Base-by-base conservation (phyloP, 1,140 invertebrate species). In the Adelges cooleyi region DNA sequence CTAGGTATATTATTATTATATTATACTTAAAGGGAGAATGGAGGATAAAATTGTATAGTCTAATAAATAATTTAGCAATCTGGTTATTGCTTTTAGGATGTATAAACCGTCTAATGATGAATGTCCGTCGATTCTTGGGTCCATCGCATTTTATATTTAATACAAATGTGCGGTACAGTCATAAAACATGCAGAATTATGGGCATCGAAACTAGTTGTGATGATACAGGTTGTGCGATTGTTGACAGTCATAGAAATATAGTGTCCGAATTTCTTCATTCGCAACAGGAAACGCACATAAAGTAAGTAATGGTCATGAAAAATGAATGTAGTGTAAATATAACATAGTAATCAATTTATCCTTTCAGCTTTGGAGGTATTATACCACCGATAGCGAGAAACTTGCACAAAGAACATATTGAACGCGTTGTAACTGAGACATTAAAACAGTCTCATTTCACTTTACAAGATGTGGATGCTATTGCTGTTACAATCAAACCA, bases 201-300 rank as follows among this genome's bases (percentile, higher is more conserved):
- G 95, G 95, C 9, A 96, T 98, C 69, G 95, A 98, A 82, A 95
- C 92, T n/a, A 97, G 93, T 69, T 98, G 93, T 76, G 95, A 98
- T 80, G 95, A 98, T 74, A 98, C 95, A 3, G 94, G 90, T 52
- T 86, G 86, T 71, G 94, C 90, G 49, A 80, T 98, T 70, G 84
- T 98, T 2, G 79, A 87, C 75, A 77, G 76, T 8, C 69, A 79
- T 52, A 85, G 87, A 33, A 78, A 80, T 66, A 79, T 98, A 66
- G 72, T 92, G 29, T 87, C 89, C 17, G 90, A 97, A 77, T 79
- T 84, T 42, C 72, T 88, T 49, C 74, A 84, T 72, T 92, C 89
- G 13, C 91, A 94, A 75, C 81, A 84, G 67, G 70, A 80, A 54
- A 76, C 82, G 38, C 90, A 93, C 78, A 76, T 87, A 27, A 81